Base-by-base conservation (phyloP, 2,888 invertebrate species). In the Drosophila borborema region DNA sequence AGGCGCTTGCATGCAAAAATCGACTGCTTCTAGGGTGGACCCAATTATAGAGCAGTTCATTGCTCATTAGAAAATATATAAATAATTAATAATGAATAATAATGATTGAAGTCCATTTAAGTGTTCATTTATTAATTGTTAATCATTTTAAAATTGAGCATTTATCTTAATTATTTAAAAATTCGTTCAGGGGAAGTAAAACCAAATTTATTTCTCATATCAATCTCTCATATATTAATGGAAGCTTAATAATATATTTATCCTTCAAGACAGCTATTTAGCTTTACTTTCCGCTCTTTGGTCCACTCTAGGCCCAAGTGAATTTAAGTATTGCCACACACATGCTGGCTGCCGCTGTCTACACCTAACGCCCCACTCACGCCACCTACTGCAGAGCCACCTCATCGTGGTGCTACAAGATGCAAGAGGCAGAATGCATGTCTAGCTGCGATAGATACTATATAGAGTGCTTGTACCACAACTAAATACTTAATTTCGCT, bases 401-500 rank as follows among this genome's bases (percentile, higher is more conserved):
- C 55, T 55, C 55, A 9, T 9, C 9, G 28, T 28, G 28, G 10
- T 58, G 45, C 28, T 7, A 14, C 16, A 38, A 64, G 74, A 74
- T 83, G 74, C 81, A 69, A 61, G 83, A 36, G 59, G 74, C 71
- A 76, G 74, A 67, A 72, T 86, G 74, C 74, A 77, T 74, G 88
- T 74, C 77, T 86, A 61, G 61, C 66, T 63, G 56, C 68, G 55
- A 63, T 88, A 82, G 86, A 83, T 82, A 83, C 78, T 67, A 74
- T 51, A 43, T 55, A 49, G 49, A 68, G 65, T 61, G 49, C 64
- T 53, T 38, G 67, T 77, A 78, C 76, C 78, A 89, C 82, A 89
- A 89, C 85, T 86, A 86, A 86, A 89, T 86, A 90, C 90, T 88
- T 90, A 88, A 89, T 90, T 88, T 86, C 77, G 71, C 76, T 80